Conservation (phyloP, 2,797 vertebrate species). For the Natrix natrix region DNA sequence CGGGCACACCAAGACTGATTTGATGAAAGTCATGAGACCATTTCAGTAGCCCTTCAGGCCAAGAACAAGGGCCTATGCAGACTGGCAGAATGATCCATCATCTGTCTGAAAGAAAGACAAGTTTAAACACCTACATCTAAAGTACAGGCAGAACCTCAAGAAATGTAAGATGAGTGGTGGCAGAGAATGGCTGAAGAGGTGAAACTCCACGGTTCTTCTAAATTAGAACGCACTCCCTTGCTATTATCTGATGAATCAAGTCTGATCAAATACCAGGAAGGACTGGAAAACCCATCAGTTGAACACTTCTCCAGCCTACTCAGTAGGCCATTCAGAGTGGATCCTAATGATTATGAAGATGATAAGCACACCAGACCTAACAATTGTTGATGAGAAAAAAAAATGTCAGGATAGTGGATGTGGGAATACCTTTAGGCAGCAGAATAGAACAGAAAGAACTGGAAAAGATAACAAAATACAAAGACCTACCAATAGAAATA, state of each 20-base stretch:
- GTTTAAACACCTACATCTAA: neutral
- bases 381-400: no score
- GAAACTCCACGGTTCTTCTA: neutral
- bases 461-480: no score
- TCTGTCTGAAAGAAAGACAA: neutral
- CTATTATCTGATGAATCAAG: neutral
- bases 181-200: neutral
- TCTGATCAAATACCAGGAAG: neutral
- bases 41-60: neutral
- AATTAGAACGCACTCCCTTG: neutral
- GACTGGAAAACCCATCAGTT: neutral
- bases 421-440: no score
- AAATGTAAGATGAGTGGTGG: neutral
- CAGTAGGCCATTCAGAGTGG: no score
- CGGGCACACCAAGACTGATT: neutral
- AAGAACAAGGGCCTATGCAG: neutral
- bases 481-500: no score
- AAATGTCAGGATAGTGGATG: no score
- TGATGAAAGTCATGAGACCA: neutral
- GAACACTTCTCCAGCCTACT: no score
- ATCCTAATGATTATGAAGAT: no score
- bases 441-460: no score
- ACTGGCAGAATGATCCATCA: neutral
- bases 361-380: no score
- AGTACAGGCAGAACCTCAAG: neutral